Percentiles rank a stretch among this genome's conserved stretches.
Conservation (phyloP, 2,888 invertebrate genomes). For the Zootermopsis nevadensis region DNA sequence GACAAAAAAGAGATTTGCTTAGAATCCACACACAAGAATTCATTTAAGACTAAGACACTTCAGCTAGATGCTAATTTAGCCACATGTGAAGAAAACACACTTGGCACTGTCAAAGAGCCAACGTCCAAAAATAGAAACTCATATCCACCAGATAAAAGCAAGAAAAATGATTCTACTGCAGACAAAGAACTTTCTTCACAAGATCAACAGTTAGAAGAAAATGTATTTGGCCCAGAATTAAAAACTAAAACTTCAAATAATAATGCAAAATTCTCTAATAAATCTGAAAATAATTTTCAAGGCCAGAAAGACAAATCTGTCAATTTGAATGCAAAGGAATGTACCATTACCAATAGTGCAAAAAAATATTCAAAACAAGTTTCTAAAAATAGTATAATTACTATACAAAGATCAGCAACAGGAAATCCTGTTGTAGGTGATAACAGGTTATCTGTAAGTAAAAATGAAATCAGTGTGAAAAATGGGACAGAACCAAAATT, state of each 20-base stretch:
- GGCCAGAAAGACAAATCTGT: not conserved
- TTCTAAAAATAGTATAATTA: not conserved
- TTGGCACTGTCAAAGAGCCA: too few relatives aligned
- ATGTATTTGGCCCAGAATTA: constrained; percentile 10
- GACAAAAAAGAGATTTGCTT: not conserved
- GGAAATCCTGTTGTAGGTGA: not conserved
- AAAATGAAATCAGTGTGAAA: not conserved
- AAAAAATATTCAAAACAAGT: not conserved
- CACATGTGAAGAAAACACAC: not conserved
- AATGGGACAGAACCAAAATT: not conserved
- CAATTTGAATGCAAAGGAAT: not conserved
- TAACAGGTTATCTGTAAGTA: not conserved
- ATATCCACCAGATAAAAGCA: not conserved
- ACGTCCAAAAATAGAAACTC: not conserved
- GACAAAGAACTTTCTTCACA: not conserved
- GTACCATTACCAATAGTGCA: not conserved
- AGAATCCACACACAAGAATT: not conserved
- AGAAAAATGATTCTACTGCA: not conserved
- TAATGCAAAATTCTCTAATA: not conserved
- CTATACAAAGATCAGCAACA: not conserved
- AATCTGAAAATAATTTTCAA: not conserved
- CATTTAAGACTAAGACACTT: not conserved
- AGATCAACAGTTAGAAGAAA: not conserved
- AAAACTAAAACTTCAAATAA: not conserved
- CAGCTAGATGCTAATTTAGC: not conserved